Evolutionary conservation across 2,888 invertebrate genomes (phyloP).

Genomic region (Lasioglossum zephyrum): DNA sequence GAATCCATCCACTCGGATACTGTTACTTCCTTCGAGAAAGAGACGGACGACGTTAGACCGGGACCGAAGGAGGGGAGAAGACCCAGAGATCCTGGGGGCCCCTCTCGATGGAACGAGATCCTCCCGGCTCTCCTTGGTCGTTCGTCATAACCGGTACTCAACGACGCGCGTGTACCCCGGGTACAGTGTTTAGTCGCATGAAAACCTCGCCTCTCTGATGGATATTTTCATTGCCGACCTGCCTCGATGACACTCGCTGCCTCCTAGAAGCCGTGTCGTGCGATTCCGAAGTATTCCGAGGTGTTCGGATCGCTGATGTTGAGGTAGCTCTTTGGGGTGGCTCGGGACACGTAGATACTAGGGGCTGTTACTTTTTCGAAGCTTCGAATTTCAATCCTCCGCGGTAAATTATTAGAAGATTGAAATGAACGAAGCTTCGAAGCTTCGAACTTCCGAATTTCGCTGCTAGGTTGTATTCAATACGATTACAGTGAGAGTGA

Average conservation of each 20-base stretch:
- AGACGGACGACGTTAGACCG: constrained; percentile 24
- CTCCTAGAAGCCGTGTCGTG: background rate
- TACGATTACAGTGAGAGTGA: too few species aligned
- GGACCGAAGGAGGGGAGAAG: constrained; percentile 22
- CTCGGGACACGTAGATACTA: background rate
- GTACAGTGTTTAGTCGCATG: constrained; percentile 62
- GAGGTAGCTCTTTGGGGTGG: background rate
- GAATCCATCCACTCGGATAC: constrained; percentile 80
- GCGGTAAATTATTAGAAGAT: too few species aligned
- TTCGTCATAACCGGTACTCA: constrained; percentile 71
- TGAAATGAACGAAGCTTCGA: too few species aligned
- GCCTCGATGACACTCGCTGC: constrained; percentile 40
- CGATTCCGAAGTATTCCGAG: background rate
- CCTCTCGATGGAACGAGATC: constrained; percentile 51
- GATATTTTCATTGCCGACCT: constrained; percentile 56
- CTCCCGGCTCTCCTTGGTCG: constrained; percentile 45
- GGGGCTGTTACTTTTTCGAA: too few species aligned
- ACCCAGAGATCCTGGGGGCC: constrained; percentile 48
- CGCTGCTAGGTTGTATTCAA: too few species aligned
- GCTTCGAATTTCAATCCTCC: too few species aligned
- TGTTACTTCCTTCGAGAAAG: constrained; percentile 77
- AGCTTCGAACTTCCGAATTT: too few species aligned
- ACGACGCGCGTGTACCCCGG: constrained; percentile 60
- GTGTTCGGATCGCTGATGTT: background rate
- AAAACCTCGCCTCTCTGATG: constrained; percentile 43